phyloP scores from a whole-genome alignment of 2,113 vertebrate species.

The Onychorhynchus coronatus region DNA sequence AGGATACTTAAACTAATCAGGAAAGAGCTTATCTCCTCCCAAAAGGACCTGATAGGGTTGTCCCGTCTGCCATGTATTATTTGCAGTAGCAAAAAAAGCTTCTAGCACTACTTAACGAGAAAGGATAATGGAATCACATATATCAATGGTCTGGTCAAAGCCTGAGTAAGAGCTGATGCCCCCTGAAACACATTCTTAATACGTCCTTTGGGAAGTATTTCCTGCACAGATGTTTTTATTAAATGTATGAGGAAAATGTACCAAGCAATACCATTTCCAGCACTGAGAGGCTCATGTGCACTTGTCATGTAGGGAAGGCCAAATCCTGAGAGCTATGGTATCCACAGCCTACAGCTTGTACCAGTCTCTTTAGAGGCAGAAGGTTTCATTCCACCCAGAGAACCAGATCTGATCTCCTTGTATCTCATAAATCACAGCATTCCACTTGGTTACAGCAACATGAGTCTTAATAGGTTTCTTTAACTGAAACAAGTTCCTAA shows the following conservation, averaged over 20 bases:
- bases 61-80: constrained; percentile 3
- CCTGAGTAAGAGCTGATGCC: neutral
- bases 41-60: neutral
- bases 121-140: constrained; percentile 24
- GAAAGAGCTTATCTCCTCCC: constrained; percentile 8
- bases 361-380: neutral
- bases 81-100: constrained; percentile 26
- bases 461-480: neutral
- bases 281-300: neutral
- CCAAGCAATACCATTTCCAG: neutral
- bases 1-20: constrained; percentile 52
- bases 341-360: neutral
- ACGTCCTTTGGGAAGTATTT: constrained; percentile 22
- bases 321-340: neutral
- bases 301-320: neutral
- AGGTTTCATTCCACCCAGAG: neutral
- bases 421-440: neutral
- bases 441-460: neutral
- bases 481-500: constrained; percentile 7
- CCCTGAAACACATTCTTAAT: neutral
- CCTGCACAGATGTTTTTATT: neutral
- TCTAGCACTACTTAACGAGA: constrained; percentile 16
- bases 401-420: neutral
- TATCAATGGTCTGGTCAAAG: constrained; percentile 18
- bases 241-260: neutral